A percentile compares a stretch with the other conserved stretches of the same genome.
Evolutionary conservation across 2,113 vertebrate genomes (phyloP).

Genomic region (Melierax canorus): DNA sequence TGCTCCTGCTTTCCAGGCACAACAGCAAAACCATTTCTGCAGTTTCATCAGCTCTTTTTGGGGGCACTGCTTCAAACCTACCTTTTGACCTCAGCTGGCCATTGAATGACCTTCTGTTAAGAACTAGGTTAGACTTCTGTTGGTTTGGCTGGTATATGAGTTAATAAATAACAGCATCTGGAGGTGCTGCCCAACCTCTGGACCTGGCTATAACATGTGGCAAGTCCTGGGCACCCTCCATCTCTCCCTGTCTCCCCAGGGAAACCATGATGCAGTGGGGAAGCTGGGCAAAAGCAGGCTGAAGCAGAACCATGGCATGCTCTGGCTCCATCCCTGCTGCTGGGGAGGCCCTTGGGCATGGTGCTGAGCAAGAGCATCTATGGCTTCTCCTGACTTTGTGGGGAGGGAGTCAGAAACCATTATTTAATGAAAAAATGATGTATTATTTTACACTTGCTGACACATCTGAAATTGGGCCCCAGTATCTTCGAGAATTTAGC

Average conservation of each 20-base stretch:
- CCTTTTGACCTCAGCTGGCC: not conserved
- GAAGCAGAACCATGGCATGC: not conserved
- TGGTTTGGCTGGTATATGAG: not conserved
- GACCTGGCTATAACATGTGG: not conserved
- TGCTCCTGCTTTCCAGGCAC: not conserved
- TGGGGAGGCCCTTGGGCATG: not conserved
- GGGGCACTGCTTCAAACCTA: not conserved
- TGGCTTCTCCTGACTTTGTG: not conserved
- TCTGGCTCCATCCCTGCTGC: not conserved
- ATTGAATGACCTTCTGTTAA: not conserved
- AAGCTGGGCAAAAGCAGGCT: not conserved
- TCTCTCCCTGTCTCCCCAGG: too few species aligned
- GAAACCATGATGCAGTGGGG: accelerated
- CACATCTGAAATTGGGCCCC: accelerated
- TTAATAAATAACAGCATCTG: not conserved
- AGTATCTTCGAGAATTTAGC: accelerated
- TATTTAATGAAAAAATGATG: not conserved
- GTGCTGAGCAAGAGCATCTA: not conserved
- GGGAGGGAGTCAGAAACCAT: not conserved
- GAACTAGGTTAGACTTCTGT: not conserved
- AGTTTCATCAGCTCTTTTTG: not conserved
- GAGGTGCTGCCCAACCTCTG: not conserved
- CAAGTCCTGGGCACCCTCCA: not conserved
- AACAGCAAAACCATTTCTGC: not conserved
- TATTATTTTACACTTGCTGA: accelerated